Conservation (phyloP, 2,888 invertebrate species). For the Scotopteryx bipunctaria region DNA sequence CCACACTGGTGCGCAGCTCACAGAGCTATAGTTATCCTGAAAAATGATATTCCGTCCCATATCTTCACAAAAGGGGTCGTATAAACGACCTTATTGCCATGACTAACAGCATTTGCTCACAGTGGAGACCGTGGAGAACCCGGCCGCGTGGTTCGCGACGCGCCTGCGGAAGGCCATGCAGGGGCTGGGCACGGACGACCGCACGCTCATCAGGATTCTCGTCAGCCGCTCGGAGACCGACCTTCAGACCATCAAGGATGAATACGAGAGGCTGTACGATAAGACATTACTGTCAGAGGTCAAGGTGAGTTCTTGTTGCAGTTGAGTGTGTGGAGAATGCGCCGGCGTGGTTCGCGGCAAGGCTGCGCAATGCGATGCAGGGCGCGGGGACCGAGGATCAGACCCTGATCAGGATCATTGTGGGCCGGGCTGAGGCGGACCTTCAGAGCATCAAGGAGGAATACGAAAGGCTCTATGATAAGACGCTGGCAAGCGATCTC, state of each 20-base stretch:
- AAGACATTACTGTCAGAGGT: slow-evolving; percentile 86
- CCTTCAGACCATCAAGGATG: slow-evolving; percentile 86
- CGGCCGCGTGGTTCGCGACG: slow-evolving; percentile 87
- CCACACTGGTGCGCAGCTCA: no score
- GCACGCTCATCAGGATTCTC: slow-evolving; percentile 87
- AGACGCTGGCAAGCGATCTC: slow-evolving; percentile 86
- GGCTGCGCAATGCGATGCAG: slow-evolving; percentile 85
- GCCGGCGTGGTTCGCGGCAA: slow-evolving; percentile 87
- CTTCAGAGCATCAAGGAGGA: slow-evolving; percentile 87
- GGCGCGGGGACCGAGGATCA: slow-evolving; percentile 89
- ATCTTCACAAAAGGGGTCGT: no score
- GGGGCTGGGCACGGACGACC: slow-evolving; percentile 89
- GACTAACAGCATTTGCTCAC: slow-evolving; percentile 3
- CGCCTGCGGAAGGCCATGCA: slow-evolving; percentile 86
- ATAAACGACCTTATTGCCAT: not conserved
- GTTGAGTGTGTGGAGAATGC: slow-evolving; percentile 89
- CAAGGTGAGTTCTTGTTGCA: slow-evolving; percentile 83
- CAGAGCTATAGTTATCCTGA: no score
- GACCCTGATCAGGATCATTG: slow-evolving; percentile 86
- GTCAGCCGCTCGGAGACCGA: slow-evolving; percentile 88
- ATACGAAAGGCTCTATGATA: slow-evolving; percentile 87
- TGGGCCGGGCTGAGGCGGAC: slow-evolving; percentile 87
- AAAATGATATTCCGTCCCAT: no score
- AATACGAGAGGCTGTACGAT: slow-evolving; percentile 88
- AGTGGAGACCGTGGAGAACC: slow-evolving; percentile 52